A percentile compares a stretch with the other conserved stretches of the same genome.
phyloP scores from a whole-genome alignment of 1,140 invertebrate species.

The Ceratosolen solmsi region DNA sequence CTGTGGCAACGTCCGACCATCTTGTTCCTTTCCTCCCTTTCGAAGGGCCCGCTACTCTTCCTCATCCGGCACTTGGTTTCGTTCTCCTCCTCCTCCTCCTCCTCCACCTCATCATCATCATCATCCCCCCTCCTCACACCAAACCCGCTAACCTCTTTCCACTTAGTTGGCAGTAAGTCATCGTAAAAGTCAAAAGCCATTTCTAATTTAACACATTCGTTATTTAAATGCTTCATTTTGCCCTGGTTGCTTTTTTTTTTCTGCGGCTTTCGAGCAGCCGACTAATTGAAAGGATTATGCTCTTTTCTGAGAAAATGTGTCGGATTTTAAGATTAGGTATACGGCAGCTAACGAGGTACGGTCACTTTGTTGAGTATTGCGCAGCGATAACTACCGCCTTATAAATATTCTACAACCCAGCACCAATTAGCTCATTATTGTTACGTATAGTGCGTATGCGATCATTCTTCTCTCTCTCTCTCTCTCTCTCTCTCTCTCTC shows the following conservation, averaged over 20 bases:
- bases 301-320: neutral
- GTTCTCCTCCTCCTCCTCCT: conserved; percentile 4
- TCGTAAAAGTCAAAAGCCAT: conserved; percentile 41
- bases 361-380: no score
- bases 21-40: conserved; percentile 12
- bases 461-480: conserved; percentile 46
- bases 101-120: neutral
- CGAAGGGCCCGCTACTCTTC: neutral
- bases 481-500: conserved; percentile 23
- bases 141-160: conserved; percentile 55
- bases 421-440: no score
- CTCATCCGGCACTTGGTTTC: neutral
- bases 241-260: neutral
- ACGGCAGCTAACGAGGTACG: no score
- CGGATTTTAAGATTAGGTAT: neutral
- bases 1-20: conserved; percentile 1
- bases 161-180: conserved; percentile 40
- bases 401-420: no score
- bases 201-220: conserved; percentile 37
- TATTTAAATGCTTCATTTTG: neutral
- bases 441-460: neutral
- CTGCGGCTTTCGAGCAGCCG: neutral
- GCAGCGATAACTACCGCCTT: no score
- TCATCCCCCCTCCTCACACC: neutral
- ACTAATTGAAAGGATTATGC: neutral